phyloP scores from a whole-genome alignment of 1,140 invertebrate species.

The Anadara kagoshimensis region DNA sequence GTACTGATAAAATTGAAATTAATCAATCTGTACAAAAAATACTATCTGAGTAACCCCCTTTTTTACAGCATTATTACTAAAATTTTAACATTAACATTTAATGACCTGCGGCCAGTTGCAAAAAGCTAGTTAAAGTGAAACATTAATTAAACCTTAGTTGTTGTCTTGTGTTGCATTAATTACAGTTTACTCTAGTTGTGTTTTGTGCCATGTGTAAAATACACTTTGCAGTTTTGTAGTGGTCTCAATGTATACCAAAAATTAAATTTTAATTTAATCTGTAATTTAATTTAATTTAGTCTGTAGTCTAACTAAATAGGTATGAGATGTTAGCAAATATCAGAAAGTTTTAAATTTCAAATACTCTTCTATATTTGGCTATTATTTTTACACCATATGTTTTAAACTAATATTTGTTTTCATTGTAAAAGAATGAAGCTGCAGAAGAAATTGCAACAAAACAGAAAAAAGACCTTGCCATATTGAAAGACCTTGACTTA shows the following conservation, averaged over 20 bases:
- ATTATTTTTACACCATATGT: neutral
- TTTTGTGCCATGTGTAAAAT: neutral
- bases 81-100: neutral
- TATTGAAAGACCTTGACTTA: constrained; percentile 83
- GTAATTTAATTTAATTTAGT: no score
- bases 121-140: neutral
- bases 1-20: no score
- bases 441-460: constrained; percentile 75
- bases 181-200: neutral
- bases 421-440: constrained; percentile 78
- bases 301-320: no score
- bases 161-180: no score
- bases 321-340: no score
- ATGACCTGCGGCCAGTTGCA: neutral
- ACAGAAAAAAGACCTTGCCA: constrained; percentile 81
- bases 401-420: neutral
- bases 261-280: no score
- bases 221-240: no score
- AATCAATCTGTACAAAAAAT: no score
- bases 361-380: neutral
- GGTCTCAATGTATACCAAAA: neutral
- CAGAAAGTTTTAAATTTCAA: no score
- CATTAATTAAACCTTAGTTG: neutral
- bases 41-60: no score
- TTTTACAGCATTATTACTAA: no score